Evolutionary conservation across 2,888 invertebrate species (phyloP).

Genomic region (Willowsia nigromaculata): DNA sequence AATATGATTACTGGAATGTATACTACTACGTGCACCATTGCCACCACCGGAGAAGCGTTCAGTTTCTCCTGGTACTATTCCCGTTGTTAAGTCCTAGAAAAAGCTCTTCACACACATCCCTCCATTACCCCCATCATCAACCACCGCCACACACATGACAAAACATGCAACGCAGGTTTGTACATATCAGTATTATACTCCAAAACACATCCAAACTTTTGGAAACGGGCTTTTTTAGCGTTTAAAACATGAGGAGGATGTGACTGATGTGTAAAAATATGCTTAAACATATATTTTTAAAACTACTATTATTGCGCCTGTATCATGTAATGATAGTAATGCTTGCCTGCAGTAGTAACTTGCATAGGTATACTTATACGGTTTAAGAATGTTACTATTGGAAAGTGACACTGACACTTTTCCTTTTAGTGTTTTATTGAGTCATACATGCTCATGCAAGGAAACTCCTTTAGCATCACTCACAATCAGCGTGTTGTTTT

Average conservation of each 20-base stretch:
- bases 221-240: neutral
- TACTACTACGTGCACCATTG: no score
- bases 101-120: neutral
- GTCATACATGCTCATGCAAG: neutral
- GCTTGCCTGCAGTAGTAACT: no score
- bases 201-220: neutral
- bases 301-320: no score
- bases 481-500: conserved; percentile 9
- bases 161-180: neutral
- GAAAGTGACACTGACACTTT: conserved; percentile 52
- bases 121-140: neutral
- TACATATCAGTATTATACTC: neutral
- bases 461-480: neutral
- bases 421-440: neutral
- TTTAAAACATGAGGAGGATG: neutral
- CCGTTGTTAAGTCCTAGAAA: neutral
- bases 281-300: no score
- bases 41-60: conserved; percentile 25
- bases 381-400: neutral
- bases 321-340: no score
- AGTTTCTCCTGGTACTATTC: neutral
- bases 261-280: neutral
- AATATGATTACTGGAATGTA: neutral
- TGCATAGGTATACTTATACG: neutral
- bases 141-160: neutral